These are phyloP conservation scores for Pampus argenteus DNA, from an alignment of 2,797 vertebrate genomes.

Conservation along the genomic window DNA sequence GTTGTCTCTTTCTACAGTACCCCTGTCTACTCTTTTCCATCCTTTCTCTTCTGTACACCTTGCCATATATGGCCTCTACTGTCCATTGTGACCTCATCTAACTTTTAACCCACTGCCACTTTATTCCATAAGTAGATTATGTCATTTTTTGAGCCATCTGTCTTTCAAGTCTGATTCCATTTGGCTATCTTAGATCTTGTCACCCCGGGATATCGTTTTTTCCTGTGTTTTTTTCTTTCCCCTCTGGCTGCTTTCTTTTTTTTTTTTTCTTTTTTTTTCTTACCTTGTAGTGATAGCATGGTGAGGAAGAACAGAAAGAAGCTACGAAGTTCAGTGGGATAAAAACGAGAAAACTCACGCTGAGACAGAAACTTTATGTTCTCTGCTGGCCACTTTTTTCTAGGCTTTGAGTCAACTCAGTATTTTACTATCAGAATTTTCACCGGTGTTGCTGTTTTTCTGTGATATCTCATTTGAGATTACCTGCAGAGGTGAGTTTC, in stretches of 20 bases:
- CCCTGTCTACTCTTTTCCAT: neutral
- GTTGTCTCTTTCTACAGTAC: neutral
- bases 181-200: neutral
- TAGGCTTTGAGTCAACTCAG: neutral
- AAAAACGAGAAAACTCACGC: conserved; percentile 27
- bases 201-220: neutral
- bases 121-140: conserved; percentile 12
- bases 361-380: conserved; percentile 23
- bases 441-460: neutral
- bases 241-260: neutral
- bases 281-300: neutral
- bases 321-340: conserved; percentile 7
- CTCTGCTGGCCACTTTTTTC: neutral
- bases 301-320: conserved; percentile 12
- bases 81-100: neutral
- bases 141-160: conserved; percentile 14
- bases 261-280: too few relatives aligned
- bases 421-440: neutral
- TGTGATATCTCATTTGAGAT: neutral
- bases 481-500: neutral
- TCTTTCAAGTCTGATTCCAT: conserved; percentile 10
- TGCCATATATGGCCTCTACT: neutral
- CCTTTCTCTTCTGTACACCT: conserved; percentile 9
- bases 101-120: neutral
- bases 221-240: neutral